Evolutionary conservation across 2,888 invertebrate genomes (phyloP), one percentile per base, ranked within the genome.

Genomic region (Lomographa bimaculata): DNA sequence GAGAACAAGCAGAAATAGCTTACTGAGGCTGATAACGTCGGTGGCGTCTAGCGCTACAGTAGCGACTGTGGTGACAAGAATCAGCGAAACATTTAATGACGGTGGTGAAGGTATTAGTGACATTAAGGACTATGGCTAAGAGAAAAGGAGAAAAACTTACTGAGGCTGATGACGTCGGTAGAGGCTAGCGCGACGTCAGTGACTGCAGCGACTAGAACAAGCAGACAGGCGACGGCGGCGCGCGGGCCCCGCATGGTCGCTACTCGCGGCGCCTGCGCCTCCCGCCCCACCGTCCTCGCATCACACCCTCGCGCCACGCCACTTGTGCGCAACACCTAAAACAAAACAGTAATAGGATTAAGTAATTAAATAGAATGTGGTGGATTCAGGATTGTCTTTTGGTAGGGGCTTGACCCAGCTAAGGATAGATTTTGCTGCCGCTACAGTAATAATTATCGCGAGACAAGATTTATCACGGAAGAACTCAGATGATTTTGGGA

Each of bases 181-280:
- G 73, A 67, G 33, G 79, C 70, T 38, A 62, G 51, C 33, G 65
- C 67, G 36, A 60, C 52, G 57, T 56, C 51, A 37, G 65, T 46
- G 48, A 73, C 58, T 40, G 65, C 54, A 47, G 65, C 54, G 50
- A 69, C 76, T 45, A 80, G 71, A 61, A 70, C 59, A 41, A 83
- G 73, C 67, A 79, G 64, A 59, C 59, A 77, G 69, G 72, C 65
- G 68, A 66, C 67, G 67, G 70, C 72, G 73, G 64, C 70, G 70
- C 74, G 73, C 70, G 69, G 71, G 75, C 72, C 72, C 75, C 77
- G 83, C 87, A 87, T 87, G 79, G 70, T 87, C 81, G 83, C 79
- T 83, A 83, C 74, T 73, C 77, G 79, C 82, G 79, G 79, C 84
- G 85, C 86, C 80, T 73, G 73, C 80, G 79, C 81, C 78, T 74